Evolutionary conservation across 2,113 vertebrate genomes (phyloP).

Genomic region (Prochilodus magdalenae): DNA sequence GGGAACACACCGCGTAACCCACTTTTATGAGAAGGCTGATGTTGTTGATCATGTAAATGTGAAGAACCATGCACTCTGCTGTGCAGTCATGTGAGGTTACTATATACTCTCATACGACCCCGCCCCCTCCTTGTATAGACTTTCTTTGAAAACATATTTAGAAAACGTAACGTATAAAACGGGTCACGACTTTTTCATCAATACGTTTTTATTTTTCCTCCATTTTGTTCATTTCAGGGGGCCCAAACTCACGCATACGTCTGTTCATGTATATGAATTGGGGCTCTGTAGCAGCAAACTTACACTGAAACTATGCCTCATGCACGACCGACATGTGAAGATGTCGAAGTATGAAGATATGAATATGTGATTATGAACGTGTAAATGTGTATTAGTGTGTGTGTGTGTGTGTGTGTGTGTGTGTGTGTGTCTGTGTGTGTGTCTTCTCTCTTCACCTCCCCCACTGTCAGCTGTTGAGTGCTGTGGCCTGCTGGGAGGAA

Average conservation of each 20-base stretch:
- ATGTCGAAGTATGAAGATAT: conserved; percentile 18
- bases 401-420: conserved; percentile 12
- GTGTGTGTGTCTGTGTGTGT: not conserved
- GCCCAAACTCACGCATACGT: too few relatives aligned
- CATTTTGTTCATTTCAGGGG: too few relatives aligned
- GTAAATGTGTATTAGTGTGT: not conserved
- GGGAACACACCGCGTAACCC: not conserved
- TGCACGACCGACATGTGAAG: conserved; percentile 11
- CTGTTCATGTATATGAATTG: not conserved
- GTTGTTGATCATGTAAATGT: too few relatives aligned
- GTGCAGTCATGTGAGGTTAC: not conserved
- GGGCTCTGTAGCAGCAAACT: not conserved
- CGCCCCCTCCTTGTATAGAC: too few relatives aligned
- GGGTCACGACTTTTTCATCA: too few relatives aligned
- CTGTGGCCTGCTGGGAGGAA: conserved; percentile 40
- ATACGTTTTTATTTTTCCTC: too few relatives aligned
- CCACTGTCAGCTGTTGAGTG: conserved; percentile 56
- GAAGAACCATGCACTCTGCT: too few relatives aligned
- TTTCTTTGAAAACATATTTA: too few relatives aligned
- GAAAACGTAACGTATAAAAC: too few relatives aligned
- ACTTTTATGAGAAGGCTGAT: too few relatives aligned
- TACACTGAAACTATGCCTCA: not conserved
- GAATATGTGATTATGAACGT: conserved; percentile 18
- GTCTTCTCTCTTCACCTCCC: conserved; percentile 42
- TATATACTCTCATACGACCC: too few relatives aligned